Conservation (phyloP, 2,113 vertebrate species). For the Scomber colias region DNA sequence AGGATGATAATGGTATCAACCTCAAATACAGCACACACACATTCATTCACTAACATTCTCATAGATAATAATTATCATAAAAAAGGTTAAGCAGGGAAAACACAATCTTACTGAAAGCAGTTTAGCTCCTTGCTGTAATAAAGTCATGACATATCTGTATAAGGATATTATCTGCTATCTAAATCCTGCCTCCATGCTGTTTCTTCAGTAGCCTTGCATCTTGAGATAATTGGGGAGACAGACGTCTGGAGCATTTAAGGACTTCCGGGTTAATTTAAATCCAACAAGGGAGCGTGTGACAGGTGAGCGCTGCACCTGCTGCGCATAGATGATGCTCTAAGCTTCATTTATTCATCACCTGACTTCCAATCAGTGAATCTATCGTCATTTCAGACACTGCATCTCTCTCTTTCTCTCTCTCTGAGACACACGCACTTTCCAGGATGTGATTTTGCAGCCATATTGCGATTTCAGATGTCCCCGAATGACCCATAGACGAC, state of each 20-base stretch:
- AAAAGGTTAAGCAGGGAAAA: too few species aligned
- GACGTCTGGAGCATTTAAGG: not conserved
- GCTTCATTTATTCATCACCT: not conserved
- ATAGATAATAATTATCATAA: too few species aligned
- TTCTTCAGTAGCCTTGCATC: not conserved
- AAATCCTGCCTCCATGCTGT: not conserved
- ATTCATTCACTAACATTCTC: not conserved
- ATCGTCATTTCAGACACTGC: too few species aligned
- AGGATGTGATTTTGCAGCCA: too few species aligned
- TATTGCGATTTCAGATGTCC: too few species aligned
- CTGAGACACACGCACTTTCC: too few species aligned
- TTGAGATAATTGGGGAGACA: conserved; percentile 8
- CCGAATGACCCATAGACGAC: too few species aligned
- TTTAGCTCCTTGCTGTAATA: too few species aligned
- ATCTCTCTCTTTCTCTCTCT: too few species aligned
- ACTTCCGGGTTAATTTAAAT: conserved; percentile 36
- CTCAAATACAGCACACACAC: not conserved
- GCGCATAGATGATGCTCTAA: not conserved
- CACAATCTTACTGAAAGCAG: too few species aligned
- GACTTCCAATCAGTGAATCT: not conserved
- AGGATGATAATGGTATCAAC: not conserved
- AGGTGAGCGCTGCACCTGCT: conserved; percentile 29
- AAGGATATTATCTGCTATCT: too few species aligned
- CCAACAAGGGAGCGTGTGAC: conserved; percentile 35
- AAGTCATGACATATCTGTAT: too few species aligned